Conservation (phyloP, 2,797 vertebrate species). For the Setipinna tenuifilis region DNA sequence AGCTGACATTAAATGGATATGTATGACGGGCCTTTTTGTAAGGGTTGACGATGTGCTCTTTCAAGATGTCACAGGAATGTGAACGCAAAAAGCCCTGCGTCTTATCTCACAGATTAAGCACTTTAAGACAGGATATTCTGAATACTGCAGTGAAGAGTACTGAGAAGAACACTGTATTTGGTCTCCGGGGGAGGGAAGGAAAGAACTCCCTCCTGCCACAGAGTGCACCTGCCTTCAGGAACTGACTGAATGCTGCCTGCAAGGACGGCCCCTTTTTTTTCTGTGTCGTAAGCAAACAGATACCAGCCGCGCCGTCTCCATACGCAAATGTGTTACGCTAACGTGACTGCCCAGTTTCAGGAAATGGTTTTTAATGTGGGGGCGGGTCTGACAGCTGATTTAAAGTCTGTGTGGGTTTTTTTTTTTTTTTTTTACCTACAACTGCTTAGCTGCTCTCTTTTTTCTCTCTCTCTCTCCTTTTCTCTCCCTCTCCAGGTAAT, state of each 20-base stretch:
- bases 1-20: background rate
- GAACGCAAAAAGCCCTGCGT: background rate
- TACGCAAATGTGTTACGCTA: background rate
- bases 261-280: too few relatives aligned
- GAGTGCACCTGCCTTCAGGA: background rate
- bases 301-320: background rate
- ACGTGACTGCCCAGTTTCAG: background rate
- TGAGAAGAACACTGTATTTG: background rate
- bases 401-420: background rate
- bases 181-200: too few relatives aligned
- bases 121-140: background rate
- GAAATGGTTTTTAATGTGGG: background rate
- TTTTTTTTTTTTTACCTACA: background rate
- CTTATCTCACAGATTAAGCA: background rate
- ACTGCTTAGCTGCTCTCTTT: background rate
- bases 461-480: too few relatives aligned
- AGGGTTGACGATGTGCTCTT: background rate
- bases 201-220: background rate
- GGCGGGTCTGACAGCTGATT: slow-evolving; percentile 2
- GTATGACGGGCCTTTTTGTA: background rate
- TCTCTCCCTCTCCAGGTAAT: background rate
- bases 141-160: background rate
- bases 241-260: background rate
- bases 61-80: background rate
- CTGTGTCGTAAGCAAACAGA: background rate